A percentile compares a stretch with the other conserved stretches of the same genome.
phyloP scores from a whole-genome alignment of 2,797 vertebrate genomes.

The Diplodus puntazzo region DNA sequence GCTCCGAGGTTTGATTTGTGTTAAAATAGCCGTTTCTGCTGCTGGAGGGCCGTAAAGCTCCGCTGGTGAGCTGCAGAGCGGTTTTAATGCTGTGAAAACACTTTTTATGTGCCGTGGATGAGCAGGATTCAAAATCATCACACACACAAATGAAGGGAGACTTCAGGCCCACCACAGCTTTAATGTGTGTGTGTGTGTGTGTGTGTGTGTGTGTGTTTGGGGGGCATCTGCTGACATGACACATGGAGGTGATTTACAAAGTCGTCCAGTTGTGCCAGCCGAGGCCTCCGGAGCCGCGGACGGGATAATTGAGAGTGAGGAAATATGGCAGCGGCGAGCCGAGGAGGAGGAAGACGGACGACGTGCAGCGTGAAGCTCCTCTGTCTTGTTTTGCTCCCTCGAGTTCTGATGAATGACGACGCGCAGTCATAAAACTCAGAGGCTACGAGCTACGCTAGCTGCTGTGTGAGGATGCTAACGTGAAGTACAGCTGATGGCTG shows the following conservation, averaged over 20 bases:
- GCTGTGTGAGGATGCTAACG: neutral
- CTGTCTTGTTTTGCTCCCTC: neutral
- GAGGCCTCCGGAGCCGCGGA: conserved; percentile 34
- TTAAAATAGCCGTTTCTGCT: conserved; percentile 34
- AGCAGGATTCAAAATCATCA: conserved; percentile 31
- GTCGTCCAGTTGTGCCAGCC: conserved; percentile 21
- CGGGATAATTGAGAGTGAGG: conserved; percentile 33
- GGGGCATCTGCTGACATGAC: conserved; percentile 67
- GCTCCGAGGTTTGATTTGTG: conserved; percentile 39
- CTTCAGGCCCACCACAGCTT: conserved; percentile 11
- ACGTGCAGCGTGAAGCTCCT: conserved; percentile 13
- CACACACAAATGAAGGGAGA: conserved; percentile 8
- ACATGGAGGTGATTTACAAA: conserved; percentile 61
- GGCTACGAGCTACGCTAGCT: neutral
- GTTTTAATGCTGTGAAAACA: conserved; percentile 40
- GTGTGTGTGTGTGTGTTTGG: neutral
- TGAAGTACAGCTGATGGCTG: too few relatives aligned
- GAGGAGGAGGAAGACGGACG: conserved; percentile 31
- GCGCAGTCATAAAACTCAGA: neutral
- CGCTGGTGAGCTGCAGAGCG: conserved; percentile 1
- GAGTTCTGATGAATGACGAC: conserved; percentile 24
- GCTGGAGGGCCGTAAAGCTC: conserved; percentile 23
- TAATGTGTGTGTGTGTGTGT: neutral
- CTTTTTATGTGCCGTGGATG: conserved; percentile 29
- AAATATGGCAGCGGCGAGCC: conserved; percentile 23